phyloP scores from a whole-genome alignment of 2,113 vertebrate genomes.

The Lamprotornis superbus region DNA sequence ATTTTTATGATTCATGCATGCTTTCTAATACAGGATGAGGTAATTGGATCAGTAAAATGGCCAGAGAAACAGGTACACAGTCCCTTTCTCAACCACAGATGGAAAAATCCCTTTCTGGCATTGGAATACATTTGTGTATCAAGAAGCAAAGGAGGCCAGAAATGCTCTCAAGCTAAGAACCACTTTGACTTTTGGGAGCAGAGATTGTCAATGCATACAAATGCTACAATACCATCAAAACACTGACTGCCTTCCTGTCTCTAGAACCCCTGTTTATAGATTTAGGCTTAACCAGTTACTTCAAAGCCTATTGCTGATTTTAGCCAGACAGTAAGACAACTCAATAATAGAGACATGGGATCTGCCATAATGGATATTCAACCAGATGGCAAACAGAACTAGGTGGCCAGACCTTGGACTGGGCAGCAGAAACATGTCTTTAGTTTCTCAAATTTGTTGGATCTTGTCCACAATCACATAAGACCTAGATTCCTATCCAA shows the following conservation, averaged over 20 bases:
- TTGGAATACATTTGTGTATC: neutral
- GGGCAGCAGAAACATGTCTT: neutral
- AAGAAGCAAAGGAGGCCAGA: neutral
- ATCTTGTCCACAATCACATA: neutral
- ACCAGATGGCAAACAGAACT: neutral
- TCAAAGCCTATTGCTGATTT: neutral
- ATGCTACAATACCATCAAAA: neutral
- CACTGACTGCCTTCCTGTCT: neutral
- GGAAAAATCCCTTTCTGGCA: neutral
- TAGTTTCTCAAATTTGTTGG: neutral
- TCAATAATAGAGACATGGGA: neutral
- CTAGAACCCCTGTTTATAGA: neutral
- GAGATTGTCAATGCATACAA: neutral
- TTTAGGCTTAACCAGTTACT: neutral
- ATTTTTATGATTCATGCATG: neutral
- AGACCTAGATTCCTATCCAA: neutral
- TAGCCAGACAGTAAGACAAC: neutral
- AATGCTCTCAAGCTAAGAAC: neutral
- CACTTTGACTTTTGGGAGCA: neutral
- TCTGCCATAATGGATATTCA: neutral
- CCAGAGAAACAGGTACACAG: neutral
- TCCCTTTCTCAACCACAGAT: neutral
- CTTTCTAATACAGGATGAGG: neutral
- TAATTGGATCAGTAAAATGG: neutral
- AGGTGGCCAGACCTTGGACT: neutral